Percentiles rank a stretch among this genome's conserved stretches.
phyloP scores from a whole-genome alignment of 30 jellyfish, hydroid and myxozoan species.

The Hydractinia echinata region DNA sequence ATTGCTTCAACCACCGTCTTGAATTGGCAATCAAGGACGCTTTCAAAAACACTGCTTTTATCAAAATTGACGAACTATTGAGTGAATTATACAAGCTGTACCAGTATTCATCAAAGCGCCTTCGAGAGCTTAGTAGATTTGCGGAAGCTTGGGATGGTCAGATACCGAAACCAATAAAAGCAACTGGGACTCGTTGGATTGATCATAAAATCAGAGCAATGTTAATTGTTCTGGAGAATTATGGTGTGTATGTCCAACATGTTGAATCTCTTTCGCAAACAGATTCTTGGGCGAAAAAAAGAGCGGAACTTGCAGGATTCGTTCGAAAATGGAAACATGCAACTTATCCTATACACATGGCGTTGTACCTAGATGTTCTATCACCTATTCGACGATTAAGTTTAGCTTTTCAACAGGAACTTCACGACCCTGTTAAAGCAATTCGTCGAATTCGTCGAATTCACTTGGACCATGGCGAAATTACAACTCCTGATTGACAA shows the following conservation, averaged over 20 bases:
- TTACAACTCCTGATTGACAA: neutral
- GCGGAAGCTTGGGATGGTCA: conserved; percentile 26
- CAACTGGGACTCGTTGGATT: conserved; percentile 51
- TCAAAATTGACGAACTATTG: conserved; percentile 5
- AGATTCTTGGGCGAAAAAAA: neutral
- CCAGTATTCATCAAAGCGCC: conserved; percentile 22
- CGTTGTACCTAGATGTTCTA: neutral
- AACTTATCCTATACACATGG: conserved; percentile 10
- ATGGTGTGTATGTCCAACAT: conserved; percentile 36
- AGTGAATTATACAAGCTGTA: neutral
- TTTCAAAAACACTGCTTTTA: neutral
- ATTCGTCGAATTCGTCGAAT: neutral
- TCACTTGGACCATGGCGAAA: neutral
- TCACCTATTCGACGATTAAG: conserved; percentile 6
- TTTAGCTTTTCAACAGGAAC: conserved; percentile 3
- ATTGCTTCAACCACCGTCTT: conserved; percentile 42
- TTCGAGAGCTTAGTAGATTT: conserved; percentile 7
- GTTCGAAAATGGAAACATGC: neutral
- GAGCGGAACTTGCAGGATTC: neutral
- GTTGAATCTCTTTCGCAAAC: conserved; percentile 30
- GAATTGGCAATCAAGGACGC: conserved; percentile 37
- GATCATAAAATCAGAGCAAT: conserved; percentile 41
- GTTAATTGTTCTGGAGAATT: conserved; percentile 38
- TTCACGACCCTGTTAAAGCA: conserved; percentile 1
- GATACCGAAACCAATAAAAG: conserved; percentile 37